Base-by-base conservation (phyloP, 2,888 invertebrate genomes). In the Cheilosia pagana region DNA sequence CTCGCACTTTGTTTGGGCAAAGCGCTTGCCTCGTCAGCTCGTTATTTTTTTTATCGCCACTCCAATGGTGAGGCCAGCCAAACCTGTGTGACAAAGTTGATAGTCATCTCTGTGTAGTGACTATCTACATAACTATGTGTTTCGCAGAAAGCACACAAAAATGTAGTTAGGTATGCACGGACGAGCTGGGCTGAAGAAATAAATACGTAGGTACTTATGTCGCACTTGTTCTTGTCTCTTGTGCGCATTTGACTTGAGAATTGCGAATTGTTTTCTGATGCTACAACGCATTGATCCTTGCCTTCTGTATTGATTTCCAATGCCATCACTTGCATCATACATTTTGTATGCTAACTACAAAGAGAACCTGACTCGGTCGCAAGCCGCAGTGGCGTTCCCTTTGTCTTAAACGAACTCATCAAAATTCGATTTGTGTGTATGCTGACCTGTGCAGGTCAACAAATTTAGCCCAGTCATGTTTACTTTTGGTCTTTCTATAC, bases 1-100 rank as follows among this genome's bases (percentile, higher is more conserved):
- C 21, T 21, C n/a, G 16, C 16, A 10, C n/a, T 59, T 63, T 28
- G 14, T 19, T 50, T 12, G 14, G 23, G 31, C 31, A 63, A 39
- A 78, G 41, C 39, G 45, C 52, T 59, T 70, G 57, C 72, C 48
- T 70, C 55, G 57, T 57, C 55, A 77, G 77, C 60, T 71, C 31
- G 12, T 67, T 52, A 60, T 21, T 59, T 50, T 59, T 50, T 35
- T 57, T 48, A 28, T 35, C 31, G 12, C 25, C 48, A 50, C 67
- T 71, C 10, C 62, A 63, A 45, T 52, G 81, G 45, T 25, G 19
- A 45, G 16, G 7, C 45, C 28, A 70, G 59, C 65, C 53, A 76
- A 71, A 76, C 70, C 63, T 70, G 57, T 70, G 76, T 63, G 71
- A 82, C 60, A 53, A 62, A 62, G 63, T 65, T 77, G 71, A 82